A percentile compares a stretch with the other conserved stretches of the same genome.
Evolutionary conservation across 2,113 vertebrate genomes (phyloP).

Genomic region (Sclerurus mexicanus): DNA sequence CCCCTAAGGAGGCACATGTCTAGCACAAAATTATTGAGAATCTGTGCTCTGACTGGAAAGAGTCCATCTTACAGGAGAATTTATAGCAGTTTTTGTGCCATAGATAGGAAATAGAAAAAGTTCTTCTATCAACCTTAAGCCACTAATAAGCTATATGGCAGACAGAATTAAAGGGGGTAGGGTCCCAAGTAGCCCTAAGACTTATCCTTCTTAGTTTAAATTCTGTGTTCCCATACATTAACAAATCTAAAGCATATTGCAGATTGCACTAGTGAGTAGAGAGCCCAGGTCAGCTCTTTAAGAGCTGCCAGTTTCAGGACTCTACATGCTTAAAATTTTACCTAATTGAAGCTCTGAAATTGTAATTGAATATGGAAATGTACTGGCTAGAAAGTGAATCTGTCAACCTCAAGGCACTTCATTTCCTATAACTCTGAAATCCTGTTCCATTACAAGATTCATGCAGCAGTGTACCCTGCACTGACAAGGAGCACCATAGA

Average conservation of each 20-base stretch:
- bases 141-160: background rate
- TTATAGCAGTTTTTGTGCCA: background rate
- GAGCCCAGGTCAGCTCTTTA: background rate
- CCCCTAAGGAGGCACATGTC: background rate
- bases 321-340: background rate
- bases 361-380: background rate
- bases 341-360: background rate
- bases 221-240: background rate
- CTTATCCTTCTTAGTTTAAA: background rate
- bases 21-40: background rate
- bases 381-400: background rate
- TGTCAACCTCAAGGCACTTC: background rate
- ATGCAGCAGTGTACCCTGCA: background rate
- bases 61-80: background rate
- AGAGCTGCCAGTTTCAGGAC: background rate
- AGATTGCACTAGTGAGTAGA: background rate
- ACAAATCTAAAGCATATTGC: background rate
- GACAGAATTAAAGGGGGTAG: background rate
- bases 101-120: background rate
- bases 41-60: background rate
- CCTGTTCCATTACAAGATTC: background rate
- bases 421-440: background rate
- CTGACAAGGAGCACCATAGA: background rate
- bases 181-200: background rate
- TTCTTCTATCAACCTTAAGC: background rate